Percentiles rank a stretch among this genome's conserved stretches.
Conservation (phyloP, 1,140 invertebrate species). For the Gerris buenoi region DNA sequence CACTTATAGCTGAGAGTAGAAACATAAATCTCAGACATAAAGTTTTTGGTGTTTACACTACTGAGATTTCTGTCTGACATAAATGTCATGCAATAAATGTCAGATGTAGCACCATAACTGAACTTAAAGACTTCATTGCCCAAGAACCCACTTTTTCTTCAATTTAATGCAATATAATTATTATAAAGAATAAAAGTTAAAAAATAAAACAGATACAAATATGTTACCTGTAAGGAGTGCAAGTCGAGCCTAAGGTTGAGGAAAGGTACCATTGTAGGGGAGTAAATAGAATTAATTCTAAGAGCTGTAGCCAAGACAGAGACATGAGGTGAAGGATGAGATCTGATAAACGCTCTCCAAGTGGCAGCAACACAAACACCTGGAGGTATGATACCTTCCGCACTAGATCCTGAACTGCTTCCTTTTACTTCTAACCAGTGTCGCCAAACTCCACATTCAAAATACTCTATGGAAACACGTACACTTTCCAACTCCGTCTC, state of each 20-base stretch:
- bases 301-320: neutral
- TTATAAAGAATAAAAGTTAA: neutral
- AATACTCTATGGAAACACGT: neutral
- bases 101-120: too few relatives aligned
- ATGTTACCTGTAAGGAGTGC: neutral
- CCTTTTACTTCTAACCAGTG: neutral
- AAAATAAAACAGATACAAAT: neutral
- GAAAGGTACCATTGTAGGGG: neutral
- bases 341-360: conserved; percentile 37
- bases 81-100: too few relatives aligned
- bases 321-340: conserved; percentile 2
- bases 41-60: too few relatives aligned
- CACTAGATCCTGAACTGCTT: neutral
- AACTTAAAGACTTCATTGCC: too few relatives aligned
- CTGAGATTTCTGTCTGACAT: too few relatives aligned
- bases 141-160: too few relatives aligned
- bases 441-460: neutral
- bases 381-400: conserved; percentile 27
- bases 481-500: neutral
- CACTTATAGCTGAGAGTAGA: too few relatives aligned
- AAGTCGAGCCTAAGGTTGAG: neutral
- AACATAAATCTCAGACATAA: too few relatives aligned
- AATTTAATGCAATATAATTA: too few relatives aligned
- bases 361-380: conserved; percentile 36
- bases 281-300: neutral